Evolutionary conservation across 2,113 vertebrate species (phyloP).

Genomic region (Pterocles burchelli): DNA sequence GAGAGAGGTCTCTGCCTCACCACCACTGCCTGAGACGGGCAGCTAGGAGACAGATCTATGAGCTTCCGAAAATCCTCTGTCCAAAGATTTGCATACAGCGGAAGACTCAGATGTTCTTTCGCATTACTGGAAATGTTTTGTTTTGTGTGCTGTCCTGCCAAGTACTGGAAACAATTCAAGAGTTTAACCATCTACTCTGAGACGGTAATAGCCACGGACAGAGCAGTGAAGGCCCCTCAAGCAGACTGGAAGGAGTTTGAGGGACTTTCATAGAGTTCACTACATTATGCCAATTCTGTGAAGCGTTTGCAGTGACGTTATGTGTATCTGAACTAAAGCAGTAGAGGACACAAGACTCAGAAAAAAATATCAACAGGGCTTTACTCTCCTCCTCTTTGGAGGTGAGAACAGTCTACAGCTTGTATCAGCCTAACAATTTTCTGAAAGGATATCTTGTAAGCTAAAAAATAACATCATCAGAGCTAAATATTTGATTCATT

Average conservation of each 20-base stretch:
- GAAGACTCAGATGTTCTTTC: background rate
- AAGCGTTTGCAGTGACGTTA: accelerated
- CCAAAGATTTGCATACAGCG: background rate
- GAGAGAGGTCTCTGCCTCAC: background rate
- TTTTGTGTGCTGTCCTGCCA: background rate
- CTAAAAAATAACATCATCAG: background rate
- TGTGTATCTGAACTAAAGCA: background rate
- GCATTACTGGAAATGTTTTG: background rate
- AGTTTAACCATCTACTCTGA: background rate
- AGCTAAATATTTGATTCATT: background rate
- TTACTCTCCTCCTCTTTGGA: background rate
- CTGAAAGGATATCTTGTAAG: background rate
- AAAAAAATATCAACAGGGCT: background rate
- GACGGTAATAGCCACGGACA: background rate
- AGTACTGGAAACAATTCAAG: background rate
- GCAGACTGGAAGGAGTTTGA: background rate
- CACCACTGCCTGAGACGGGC: background rate
- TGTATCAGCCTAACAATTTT: background rate
- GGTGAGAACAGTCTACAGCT: background rate
- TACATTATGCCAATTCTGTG: background rate
- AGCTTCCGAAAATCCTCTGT: background rate
- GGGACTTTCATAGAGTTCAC: background rate
- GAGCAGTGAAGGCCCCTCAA: background rate
- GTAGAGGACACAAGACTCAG: background rate
- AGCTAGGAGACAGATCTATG: background rate